Evolutionary conservation across 2,888 invertebrate genomes (phyloP).

Genomic region (Portevinia maculata): DNA sequence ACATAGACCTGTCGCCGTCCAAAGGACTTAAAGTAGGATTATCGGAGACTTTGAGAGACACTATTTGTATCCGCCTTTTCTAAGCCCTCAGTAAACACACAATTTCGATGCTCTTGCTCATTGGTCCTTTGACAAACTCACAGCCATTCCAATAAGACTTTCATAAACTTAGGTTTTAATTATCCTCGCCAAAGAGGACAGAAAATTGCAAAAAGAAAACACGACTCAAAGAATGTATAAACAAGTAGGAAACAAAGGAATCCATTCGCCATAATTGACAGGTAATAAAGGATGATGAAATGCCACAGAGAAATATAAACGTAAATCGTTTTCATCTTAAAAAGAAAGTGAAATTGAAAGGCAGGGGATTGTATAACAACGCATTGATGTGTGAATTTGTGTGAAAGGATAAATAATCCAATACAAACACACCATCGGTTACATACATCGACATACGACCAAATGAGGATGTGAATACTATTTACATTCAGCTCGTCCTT

Average conservation of each 20-base stretch:
- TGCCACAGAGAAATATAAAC: not conserved
- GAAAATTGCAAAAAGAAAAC: slow-evolving; percentile 36
- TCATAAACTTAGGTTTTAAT: slow-evolving; percentile 69
- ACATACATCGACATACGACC: not conserved
- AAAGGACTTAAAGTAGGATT: slow-evolving; percentile 38
- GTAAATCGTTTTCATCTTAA: slow-evolving; percentile 4
- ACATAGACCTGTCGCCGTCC: too few relatives aligned
- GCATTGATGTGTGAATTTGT: slow-evolving; percentile 68
- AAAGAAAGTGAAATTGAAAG: slow-evolving; percentile 41
- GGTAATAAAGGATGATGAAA: slow-evolving; percentile 6
- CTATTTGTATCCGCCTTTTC: slow-evolving; percentile 33
- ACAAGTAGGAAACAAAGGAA: not conserved
- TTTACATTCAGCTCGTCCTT: slow-evolving; percentile 38
- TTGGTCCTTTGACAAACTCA: slow-evolving; percentile 21
- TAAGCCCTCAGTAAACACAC: slow-evolving; percentile 17
- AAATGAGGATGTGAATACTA: slow-evolving; percentile 5
- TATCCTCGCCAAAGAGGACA: slow-evolving; percentile 37
- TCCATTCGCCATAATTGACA: slow-evolving; percentile 9
- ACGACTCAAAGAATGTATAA: not conserved
- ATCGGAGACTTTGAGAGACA: slow-evolving; percentile 41
- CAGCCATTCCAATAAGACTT: slow-evolving; percentile 47
- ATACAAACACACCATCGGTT: not conserved
- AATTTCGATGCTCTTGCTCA: slow-evolving; percentile 4
- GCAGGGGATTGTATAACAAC: slow-evolving; percentile 18
- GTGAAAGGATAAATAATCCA: slow-evolving; percentile 42